These are phyloP conservation scores for Lagorchestes hirsutus DNA, from an alignment of 2,797 vertebrate species.

Conservation along the genomic window DNA sequence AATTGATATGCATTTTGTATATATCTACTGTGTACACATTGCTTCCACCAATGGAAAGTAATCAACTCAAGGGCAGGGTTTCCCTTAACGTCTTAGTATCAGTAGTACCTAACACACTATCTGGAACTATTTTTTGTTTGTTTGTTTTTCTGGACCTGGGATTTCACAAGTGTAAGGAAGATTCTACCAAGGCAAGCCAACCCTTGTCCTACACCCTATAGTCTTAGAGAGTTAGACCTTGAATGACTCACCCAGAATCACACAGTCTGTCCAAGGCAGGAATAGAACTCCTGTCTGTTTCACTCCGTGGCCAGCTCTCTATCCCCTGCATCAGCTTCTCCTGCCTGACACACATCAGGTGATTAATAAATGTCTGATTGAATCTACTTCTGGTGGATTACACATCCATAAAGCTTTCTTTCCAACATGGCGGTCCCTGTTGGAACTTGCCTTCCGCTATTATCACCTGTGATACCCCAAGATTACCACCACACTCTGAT, in stretches of 20 bases:
- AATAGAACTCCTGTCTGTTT: not conserved
- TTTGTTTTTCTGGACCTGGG: not conserved
- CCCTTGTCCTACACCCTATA: no score
- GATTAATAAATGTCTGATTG: not conserved
- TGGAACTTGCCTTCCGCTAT: not conserved
- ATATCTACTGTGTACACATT: not conserved
- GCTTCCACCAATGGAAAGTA: not conserved
- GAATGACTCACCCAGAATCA: not conserved
- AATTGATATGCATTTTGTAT: not conserved
- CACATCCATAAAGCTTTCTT: not conserved
- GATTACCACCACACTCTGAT: not conserved
- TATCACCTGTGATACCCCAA: not conserved
- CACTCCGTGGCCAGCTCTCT: not conserved
- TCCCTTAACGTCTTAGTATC: not conserved
- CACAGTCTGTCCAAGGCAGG: not conserved
- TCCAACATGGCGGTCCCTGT: not conserved
- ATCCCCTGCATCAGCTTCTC: not conserved
- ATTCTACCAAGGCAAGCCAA: not conserved
- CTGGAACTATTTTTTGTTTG: not conserved
- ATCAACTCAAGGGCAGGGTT: not conserved
- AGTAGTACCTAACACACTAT: not conserved
- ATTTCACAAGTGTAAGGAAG: not conserved
- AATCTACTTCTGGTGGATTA: not conserved
- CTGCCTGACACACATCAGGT: not conserved
- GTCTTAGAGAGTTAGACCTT: not conserved